A percentile compares a stretch with the other conserved stretches of the same genome.
phyloP scores from a whole-genome alignment of 2,888 invertebrate genomes.

The Nomada fabriciana region DNA sequence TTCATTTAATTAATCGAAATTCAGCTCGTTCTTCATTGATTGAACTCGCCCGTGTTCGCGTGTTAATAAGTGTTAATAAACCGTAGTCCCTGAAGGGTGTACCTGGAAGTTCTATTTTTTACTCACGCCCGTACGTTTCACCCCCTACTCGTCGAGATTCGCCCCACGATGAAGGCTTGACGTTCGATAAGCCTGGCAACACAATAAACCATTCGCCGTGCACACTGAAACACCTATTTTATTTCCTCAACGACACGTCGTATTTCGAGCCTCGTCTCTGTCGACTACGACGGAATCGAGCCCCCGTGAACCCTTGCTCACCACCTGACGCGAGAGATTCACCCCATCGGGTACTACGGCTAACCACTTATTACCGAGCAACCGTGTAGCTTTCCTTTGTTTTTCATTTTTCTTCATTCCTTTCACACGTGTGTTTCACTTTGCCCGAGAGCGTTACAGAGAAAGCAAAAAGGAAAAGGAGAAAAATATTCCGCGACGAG shows the following conservation, averaged over 20 bases:
- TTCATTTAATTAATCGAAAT: constrained; percentile 17
- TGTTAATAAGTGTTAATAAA: constrained; percentile 36
- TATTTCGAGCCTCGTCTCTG: constrained; percentile 37
- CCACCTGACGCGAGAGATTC: constrained; percentile 25
- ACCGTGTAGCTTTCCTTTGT: constrained; percentile 34
- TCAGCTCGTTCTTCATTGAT: constrained; percentile 1
- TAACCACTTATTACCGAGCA: constrained; percentile 54
- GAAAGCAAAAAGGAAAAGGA: background rate
- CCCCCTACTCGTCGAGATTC: constrained; percentile 67
- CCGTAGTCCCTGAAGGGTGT: constrained; percentile 33
- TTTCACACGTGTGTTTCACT: constrained; percentile 6
- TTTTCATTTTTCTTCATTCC: constrained; percentile 15
- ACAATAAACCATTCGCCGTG: constrained; percentile 57
- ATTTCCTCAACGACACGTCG: constrained; percentile 58
- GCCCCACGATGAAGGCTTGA: constrained; percentile 72
- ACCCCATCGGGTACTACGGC: constrained; percentile 21
- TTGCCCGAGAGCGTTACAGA: background rate
- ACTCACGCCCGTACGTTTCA: constrained; percentile 36
- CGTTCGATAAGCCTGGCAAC: constrained; percentile 74
- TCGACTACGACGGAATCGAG: constrained; percentile 24
- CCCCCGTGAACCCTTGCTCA: constrained; percentile 27
- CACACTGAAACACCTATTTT: constrained; percentile 54
- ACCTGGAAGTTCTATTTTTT: constrained; percentile 54
- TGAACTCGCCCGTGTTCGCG: constrained; percentile 12
- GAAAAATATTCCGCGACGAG: background rate